Conservation (phyloP, 2,797 vertebrate genomes). For the Periophthalmus magnuspinnatus region DNA sequence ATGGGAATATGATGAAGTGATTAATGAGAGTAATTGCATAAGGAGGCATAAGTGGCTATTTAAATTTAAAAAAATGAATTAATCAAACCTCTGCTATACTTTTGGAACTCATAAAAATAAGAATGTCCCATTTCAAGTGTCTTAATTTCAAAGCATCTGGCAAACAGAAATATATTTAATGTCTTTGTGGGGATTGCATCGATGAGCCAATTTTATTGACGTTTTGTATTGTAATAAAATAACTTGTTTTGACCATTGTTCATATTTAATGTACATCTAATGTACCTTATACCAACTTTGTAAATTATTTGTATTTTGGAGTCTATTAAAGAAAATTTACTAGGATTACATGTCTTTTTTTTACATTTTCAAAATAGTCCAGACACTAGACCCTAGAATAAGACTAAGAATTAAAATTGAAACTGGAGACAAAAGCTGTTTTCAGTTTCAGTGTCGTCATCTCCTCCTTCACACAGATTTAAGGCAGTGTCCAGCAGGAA, state of each 20-base stretch:
- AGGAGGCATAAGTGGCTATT: background rate
- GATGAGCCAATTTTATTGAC: conserved; percentile 77
- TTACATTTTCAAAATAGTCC: background rate
- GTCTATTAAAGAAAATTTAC: conserved; percentile 65
- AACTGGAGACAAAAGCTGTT: too few relatives aligned
- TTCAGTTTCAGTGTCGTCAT: too few relatives aligned
- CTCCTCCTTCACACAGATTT: too few relatives aligned
- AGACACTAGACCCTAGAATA: too few relatives aligned
- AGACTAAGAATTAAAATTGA: too few relatives aligned
- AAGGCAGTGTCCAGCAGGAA: too few relatives aligned
- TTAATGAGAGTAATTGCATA: background rate
- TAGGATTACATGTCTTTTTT: background rate
- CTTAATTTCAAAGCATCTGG: conserved; percentile 37
- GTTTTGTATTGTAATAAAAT: conserved; percentile 61
- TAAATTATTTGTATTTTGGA: conserved; percentile 70
- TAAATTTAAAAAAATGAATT: conserved; percentile 23
- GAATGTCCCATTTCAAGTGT: conserved; percentile 37
- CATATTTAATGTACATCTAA: conserved; percentile 80
- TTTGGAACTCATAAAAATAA: conserved; percentile 25
- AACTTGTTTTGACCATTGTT: conserved; percentile 61
- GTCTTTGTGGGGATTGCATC: conserved; percentile 65
- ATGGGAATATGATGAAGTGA: conserved; percentile 32
- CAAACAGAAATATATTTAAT: conserved; percentile 24
- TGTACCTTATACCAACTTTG: conserved; percentile 58
- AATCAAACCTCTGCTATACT: conserved; percentile 17